Evolutionary conservation across 1,140 invertebrate genomes (phyloP).

Genomic region (Chrysomallon squamiferum): DNA sequence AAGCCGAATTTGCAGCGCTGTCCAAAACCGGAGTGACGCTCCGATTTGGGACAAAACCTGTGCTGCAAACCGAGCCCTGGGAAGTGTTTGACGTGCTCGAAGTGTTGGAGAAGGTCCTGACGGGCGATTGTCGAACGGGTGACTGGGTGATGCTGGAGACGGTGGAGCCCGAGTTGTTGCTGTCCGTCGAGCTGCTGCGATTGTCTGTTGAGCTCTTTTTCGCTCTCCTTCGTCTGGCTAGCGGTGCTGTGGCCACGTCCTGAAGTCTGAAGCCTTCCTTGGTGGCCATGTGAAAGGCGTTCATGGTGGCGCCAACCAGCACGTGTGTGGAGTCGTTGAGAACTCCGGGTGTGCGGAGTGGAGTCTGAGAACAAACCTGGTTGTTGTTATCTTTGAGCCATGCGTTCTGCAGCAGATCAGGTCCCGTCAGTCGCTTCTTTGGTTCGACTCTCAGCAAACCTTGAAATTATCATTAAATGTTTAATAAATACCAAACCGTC

Average conservation of each 20-base stretch:
- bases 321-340: slow-evolving; percentile 45
- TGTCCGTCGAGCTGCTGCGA: slow-evolving; percentile 54
- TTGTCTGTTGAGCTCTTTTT: slow-evolving; percentile 67
- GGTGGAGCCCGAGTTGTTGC: slow-evolving; percentile 42
- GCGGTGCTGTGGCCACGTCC: slow-evolving; percentile 73
- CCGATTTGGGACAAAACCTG: slow-evolving; percentile 48
- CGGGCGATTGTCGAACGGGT: slow-evolving; percentile 21
- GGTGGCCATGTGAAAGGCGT: slow-evolving; percentile 76
- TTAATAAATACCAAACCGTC: not conserved
- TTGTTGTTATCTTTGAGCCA: slow-evolving; percentile 69
- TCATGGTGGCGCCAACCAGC: slow-evolving; percentile 70
- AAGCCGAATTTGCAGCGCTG: slow-evolving; percentile 4
- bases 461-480: slow-evolving; percentile 36
- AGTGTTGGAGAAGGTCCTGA: slow-evolving; percentile 25
- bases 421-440: slow-evolving; percentile 73
- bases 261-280: slow-evolving; percentile 76
- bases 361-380: slow-evolving; percentile 62
- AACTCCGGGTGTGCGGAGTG: slow-evolving; percentile 71
- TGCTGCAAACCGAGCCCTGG: slow-evolving; percentile 43
- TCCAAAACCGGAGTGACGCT: slow-evolving; percentile 20
- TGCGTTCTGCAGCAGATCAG: slow-evolving; percentile 70
- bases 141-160: slow-evolving; percentile 20
- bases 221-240: slow-evolving; percentile 74
- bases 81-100: slow-evolving; percentile 43
- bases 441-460: slow-evolving; percentile 83